Base-by-base conservation (phyloP, 2,888 invertebrate genomes). In the Clistopyga incitator region DNA sequence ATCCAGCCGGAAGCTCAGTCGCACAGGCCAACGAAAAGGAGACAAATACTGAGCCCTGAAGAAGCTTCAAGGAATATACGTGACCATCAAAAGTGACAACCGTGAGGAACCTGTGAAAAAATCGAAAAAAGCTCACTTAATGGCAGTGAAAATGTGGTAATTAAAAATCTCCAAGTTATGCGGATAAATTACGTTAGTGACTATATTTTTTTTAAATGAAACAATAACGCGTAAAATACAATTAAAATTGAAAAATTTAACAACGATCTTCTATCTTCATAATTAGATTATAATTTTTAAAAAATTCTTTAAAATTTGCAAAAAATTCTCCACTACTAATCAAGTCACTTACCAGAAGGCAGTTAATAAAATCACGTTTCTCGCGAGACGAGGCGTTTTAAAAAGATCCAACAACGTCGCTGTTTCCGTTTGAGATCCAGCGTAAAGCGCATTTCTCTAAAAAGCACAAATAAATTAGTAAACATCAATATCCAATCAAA, bases 81-180 rank as follows among this genome's bases (percentile, higher is more conserved):
- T 98, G 98, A 0, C 97, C 97, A 90, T 98, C 97, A 91, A 98
- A 97, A 0, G 97, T 97, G 88, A 98, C 92, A 0, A 97, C 96
- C 70, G 97, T 97, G 15, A 97, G 95, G 95, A 97, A 96, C 94
- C 94, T 94, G 54, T 52, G 68, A 47, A 54, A 52, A 74, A 61
- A 34, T 15, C n/a, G n/a, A 20, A 54, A 38, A 29, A 3, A 4
- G 4, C 29, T 38, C 6, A 38, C 8, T 59, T 18, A 20, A 74
- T 23, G 23, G 25, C 23, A 56, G 38, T 20, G 15, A 56, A 38
- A 72, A 13, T 6, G 47, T 59, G 29, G 20, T 25, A 34, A 34
- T 54, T 18, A 54, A 50, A 50, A 50, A 50, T 56, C 1, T 11
- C 29, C 6, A 29, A 29, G 29, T 6, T 29, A 29, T 29, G 6